Evolutionary conservation across 2,888 invertebrate genomes (phyloP), one percentile per base, ranked within the genome.

Genomic region (Agonopterix subpropinquella): DNA sequence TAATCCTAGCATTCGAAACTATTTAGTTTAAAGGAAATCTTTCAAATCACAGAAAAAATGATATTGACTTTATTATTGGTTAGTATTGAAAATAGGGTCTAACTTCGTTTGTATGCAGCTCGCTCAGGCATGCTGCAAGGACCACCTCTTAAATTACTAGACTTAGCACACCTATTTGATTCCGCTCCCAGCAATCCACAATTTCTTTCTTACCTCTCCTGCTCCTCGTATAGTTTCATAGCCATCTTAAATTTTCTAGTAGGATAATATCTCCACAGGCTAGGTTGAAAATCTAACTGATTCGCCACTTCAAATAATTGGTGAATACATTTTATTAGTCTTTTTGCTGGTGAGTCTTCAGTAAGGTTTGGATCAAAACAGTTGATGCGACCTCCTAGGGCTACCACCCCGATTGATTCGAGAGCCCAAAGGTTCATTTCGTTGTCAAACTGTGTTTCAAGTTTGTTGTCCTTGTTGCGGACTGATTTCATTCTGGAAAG

Each of bases 381-480:
- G 48, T 80, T 77, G 0, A 87, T 60, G 0, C 86, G 70, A 8
- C 70, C 69, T 0, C 87, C 87, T 4, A 87, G 58, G 1, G 81
- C 80, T 0, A 87, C 78, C 44, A 82, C 67, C 0, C 70, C 77
- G 10, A 82, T 76, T 0, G 90, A 91, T 67, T 93, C 93, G 35
- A 93, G 67, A 0, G 91, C 87, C 92, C 93, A 93, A 57, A 91
- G 84, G 54, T 90, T 89, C 60, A 92, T 76, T 70, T 91, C 90
- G 15, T 81, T 78, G 45, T 80, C 71, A 43, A 92, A 90, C 52
- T 91, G 84, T 0, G 75, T 75, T 1, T 89, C 89, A 51, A 93
- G 83, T 73, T 89, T 75, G 0, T 88, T 77, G 8, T 77, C 73
- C 7, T 28, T 28, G 28, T 28, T 80, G 44, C 89, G 87, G 51